Base-by-base conservation (phyloP, 64 coral and sea anemone genomes). In the Dendronephthya gigantea region DNA sequence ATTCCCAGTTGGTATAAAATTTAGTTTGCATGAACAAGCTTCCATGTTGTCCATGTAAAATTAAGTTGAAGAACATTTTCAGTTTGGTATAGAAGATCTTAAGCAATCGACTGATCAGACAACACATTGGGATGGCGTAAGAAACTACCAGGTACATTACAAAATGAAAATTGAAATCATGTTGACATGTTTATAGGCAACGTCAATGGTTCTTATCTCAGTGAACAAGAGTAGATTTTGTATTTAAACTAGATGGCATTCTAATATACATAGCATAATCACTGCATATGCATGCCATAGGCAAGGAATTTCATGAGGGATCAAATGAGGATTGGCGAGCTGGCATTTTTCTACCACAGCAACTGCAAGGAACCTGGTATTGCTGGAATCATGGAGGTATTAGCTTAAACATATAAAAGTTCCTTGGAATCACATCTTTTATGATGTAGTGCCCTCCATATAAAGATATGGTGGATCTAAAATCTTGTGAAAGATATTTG, bases 71-170 rank as follows among this genome's bases (percentile, higher is more conserved):
- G n/a, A 79, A 4, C 16, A 35, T 88, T 39, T 83, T 34, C 31
- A 97, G 94, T 97, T 97, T 97, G 94, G 94, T 45, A 97, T 97
- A 91, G 94, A 97, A 89, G 94, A 97, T 84, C 65, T 97, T 12
- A 93, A 93, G 48, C 90, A 68, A 23, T 92, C 91, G 79, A 91
- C 94, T 66, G 39, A 91, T 30, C 94, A 97, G 70, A 93, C 89
- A 14, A 76, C 91, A 19, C 90, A 89, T 48, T 97, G 94, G 94
- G 94, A 97, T 91, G 94, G 94, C 75, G 94, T 97, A 11, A 90
- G 94, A 82, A 97, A 97, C 87, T 97, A 97, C 69, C 94, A 97
- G 89, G 94, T 79, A 79, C 29, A 74, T 2, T 2, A 74, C 13
- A 16, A 36, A 33, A 79, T 12, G 11, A 74, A 0, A 74, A 30